Conservation (phyloP, 2,797 vertebrate species). For the Gobio occitaniae region DNA sequence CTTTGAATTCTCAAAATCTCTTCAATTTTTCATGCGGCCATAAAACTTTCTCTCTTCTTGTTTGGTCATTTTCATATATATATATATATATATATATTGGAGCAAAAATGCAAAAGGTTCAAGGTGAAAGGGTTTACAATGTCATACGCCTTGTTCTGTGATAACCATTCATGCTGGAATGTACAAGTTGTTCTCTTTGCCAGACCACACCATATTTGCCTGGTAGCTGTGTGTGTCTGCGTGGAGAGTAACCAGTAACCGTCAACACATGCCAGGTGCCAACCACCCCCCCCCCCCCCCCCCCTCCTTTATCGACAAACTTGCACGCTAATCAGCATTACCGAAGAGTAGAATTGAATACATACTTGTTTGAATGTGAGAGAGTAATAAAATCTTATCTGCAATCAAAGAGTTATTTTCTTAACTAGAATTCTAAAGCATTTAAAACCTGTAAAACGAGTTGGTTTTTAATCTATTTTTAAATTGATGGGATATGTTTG, state of each 20-base stretch:
- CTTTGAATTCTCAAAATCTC: slow-evolving; percentile 47
- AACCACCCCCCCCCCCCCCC: slow-evolving; percentile 3
- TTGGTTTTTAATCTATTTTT: slow-evolving; percentile 9
- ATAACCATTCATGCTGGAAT: slow-evolving; percentile 51
- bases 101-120: slow-evolving; percentile 15
- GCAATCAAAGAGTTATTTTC: neutral
- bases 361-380: slow-evolving; percentile 14
- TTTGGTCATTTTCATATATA: neutral
- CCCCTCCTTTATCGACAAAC: slow-evolving; percentile 51
- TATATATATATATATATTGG: neutral
- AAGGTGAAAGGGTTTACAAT: slow-evolving; percentile 37
- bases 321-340: slow-evolving; percentile 13
- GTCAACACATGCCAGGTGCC: slow-evolving; percentile 60
- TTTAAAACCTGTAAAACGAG: neutral
- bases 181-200: slow-evolving; percentile 61
- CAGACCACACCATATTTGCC: slow-evolving; percentile 59
- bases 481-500: neutral
- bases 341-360: neutral
- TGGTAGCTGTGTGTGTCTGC: slow-evolving; percentile 52
- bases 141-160: slow-evolving; percentile 53
- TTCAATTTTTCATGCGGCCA: slow-evolving; percentile 6
- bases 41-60: neutral
- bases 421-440: neutral
- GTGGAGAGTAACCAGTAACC: slow-evolving; percentile 61
- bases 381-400: neutral